Evolutionary conservation across 2,113 vertebrate species (phyloP).

Genomic region (Bagarius yarrelli): DNA sequence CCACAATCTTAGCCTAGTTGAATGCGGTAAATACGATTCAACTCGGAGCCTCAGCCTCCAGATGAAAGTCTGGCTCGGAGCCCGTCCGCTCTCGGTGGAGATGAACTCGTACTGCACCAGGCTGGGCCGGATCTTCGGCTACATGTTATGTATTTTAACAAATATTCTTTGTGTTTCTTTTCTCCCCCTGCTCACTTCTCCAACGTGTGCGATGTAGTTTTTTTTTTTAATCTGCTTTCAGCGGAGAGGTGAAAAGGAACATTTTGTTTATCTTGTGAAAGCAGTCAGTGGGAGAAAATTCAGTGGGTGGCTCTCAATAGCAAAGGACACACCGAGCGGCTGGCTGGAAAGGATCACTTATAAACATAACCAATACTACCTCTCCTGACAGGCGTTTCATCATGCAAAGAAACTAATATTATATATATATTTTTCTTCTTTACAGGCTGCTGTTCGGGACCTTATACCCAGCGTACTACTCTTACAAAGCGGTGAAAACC

Average conservation of each 20-base stretch:
- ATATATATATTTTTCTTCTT: slow-evolving; percentile 28
- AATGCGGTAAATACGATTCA: slow-evolving; percentile 51
- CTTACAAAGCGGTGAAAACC: slow-evolving; percentile 98
- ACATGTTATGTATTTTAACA: neutral
- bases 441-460: slow-evolving; percentile 91
- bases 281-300: slow-evolving; percentile 41
- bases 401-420: slow-evolving; percentile 28
- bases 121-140: neutral
- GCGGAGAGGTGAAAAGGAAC: slow-evolving; percentile 33
- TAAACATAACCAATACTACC: slow-evolving; percentile 20
- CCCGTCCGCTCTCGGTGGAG: slow-evolving; percentile 40
- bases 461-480: slow-evolving; percentile 94
- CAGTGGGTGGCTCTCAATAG: slow-evolving; percentile 38
- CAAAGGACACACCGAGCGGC: slow-evolving; percentile 20
- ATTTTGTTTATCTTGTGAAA: slow-evolving; percentile 45
- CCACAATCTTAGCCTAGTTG: slow-evolving; percentile 51
- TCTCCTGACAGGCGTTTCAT: neutral
- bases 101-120: neutral
- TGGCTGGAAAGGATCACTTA: slow-evolving; percentile 21
- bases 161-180: neutral
- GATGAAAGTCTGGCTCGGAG: slow-evolving; percentile 54
- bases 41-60: slow-evolving; percentile 55
- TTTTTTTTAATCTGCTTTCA: neutral
- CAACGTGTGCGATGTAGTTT: neutral
- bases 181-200: neutral